These are phyloP conservation scores for Diplodus puntazzo DNA, from an alignment of 2,797 vertebrate genomes.

Conservation along the genomic window DNA sequence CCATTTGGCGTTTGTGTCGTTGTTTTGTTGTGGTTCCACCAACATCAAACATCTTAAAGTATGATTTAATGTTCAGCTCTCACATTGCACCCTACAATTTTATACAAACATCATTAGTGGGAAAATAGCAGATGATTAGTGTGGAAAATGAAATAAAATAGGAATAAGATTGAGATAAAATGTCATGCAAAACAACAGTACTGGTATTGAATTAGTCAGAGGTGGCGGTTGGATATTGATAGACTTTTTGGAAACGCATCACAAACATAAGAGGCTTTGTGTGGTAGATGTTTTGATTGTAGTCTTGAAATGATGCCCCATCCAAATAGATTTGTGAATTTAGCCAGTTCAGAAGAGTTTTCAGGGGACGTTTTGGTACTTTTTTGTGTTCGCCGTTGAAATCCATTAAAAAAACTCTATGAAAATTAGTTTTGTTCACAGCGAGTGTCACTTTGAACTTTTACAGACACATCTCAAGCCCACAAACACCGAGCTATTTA, in stretches of 20 bases:
- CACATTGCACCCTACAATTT: background rate
- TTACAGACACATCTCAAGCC: background rate
- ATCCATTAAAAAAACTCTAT: background rate
- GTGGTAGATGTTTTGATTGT: background rate
- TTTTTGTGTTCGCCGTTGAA: background rate
- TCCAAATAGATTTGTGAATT: background rate
- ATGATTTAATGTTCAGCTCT: conserved; percentile 10
- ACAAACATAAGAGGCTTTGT: background rate
- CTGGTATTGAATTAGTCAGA: background rate
- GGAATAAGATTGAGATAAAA: background rate
- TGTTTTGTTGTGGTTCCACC: background rate
- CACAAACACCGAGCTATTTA: background rate
- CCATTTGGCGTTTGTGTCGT: background rate
- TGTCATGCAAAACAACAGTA: background rate
- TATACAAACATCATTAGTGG: background rate
- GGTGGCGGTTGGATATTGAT: background rate
- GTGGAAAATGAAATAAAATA: background rate
- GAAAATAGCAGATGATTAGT: background rate
- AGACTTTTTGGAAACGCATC: no score
- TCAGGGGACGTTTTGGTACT: background rate
- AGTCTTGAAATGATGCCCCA: background rate
- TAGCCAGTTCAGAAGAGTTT: background rate
- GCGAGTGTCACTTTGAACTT: background rate
- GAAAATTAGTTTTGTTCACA: background rate
- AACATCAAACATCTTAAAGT: background rate